A percentile compares a stretch with the other conserved stretches of the same genome.
These are phyloP conservation scores for Tenthredo notha DNA, from an alignment of 2,888 invertebrate species.

Conservation along the genomic window DNA sequence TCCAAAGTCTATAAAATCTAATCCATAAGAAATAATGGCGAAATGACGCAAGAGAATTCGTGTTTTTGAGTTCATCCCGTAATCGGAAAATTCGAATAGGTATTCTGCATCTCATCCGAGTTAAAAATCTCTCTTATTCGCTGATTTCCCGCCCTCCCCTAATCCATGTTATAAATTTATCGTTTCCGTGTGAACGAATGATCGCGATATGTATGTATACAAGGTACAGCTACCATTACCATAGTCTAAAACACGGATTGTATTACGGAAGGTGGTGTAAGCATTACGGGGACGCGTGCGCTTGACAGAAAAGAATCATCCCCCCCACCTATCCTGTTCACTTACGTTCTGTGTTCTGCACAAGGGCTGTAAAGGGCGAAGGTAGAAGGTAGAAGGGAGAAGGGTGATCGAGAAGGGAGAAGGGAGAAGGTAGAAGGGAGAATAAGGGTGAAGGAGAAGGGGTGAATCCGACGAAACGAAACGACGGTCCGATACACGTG, in stretches of 20 bases:
- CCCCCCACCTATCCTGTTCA: background rate
- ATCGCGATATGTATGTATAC: background rate
- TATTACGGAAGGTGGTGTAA: background rate
- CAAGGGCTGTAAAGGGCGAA: background rate
- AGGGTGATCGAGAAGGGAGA: background rate
- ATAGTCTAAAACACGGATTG: background rate
- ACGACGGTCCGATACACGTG: slow-evolving; percentile 52
- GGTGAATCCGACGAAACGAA: slow-evolving; percentile 25
- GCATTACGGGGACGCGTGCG: slow-evolving; percentile 16
- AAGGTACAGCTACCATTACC: background rate
- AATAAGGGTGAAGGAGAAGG: background rate
- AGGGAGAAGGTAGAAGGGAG: background rate
- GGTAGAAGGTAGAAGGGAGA: background rate
- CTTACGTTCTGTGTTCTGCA: background rate
- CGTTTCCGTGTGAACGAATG: slow-evolving; percentile 1
- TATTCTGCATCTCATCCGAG: background rate
- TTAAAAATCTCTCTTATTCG: background rate
- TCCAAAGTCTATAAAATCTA: background rate
- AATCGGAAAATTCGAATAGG: background rate
- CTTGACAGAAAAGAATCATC: slow-evolving; percentile 37
- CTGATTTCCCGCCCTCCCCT: background rate
- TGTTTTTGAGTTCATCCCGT: background rate
- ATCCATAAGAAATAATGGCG: background rate
- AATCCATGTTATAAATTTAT: background rate
- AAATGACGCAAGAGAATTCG: background rate